Conservation (phyloP, 1,140 invertebrate genomes). For the Ptiloglossa arizonensis region DNA sequence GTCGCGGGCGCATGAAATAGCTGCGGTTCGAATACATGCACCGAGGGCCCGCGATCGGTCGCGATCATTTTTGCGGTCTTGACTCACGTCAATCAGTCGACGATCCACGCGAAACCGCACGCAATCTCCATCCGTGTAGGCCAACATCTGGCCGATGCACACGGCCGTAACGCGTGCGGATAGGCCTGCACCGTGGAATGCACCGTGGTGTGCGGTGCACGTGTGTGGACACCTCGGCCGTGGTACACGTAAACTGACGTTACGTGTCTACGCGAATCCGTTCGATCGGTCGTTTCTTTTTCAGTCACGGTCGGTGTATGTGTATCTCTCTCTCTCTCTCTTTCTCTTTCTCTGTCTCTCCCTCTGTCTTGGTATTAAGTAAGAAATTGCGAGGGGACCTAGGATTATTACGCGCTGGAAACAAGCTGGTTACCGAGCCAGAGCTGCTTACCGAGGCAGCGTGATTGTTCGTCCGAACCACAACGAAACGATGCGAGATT, state of each 20-base stretch:
- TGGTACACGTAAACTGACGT: constrained; percentile 20
- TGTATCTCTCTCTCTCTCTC: too few relatives aligned
- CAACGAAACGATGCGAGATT: constrained; percentile 10
- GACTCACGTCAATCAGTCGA: constrained; percentile 60
- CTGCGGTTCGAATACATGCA: constrained; percentile 47
- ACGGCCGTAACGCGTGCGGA: constrained; percentile 27
- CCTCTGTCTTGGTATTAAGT: constrained; percentile 27
- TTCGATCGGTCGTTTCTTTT: constrained; percentile 34
- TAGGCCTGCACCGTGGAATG: constrained; percentile 12
- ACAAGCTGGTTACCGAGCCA: constrained; percentile 41
- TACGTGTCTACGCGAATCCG: constrained; percentile 47
- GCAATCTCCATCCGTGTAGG: constrained; percentile 62
- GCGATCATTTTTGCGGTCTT: constrained; percentile 67
- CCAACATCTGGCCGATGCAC: constrained; percentile 44
- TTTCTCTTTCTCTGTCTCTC: neutral
- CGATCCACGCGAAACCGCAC: constrained; percentile 64
- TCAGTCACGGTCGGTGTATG: too few relatives aligned
- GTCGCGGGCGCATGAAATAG: constrained; percentile 41
- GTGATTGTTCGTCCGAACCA: constrained; percentile 19
- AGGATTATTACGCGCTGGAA: constrained; percentile 49
- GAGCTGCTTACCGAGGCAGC: constrained; percentile 6
- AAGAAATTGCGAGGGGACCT: constrained; percentile 54
- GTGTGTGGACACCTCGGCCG: neutral
- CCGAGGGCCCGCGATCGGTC: constrained; percentile 50
- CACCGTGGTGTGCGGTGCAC: neutral